Evolutionary conservation across 2,113 vertebrate genomes (phyloP), one percentile per base, ranked within the genome.

Genomic region (Ancistrus triradiatus): DNA sequence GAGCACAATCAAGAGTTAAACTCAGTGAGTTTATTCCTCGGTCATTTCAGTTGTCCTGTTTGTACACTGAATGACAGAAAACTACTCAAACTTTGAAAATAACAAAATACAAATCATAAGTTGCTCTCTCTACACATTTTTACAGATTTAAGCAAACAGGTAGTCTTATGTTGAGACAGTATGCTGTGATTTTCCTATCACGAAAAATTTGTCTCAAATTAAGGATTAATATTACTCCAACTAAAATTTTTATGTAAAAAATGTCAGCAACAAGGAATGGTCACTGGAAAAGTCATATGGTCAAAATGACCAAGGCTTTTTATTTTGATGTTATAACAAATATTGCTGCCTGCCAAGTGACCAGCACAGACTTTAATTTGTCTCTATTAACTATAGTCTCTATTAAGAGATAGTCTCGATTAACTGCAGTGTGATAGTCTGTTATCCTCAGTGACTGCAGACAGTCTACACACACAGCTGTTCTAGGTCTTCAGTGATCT

Each of bases 121-220:
- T 74, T 68, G 15, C 38, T 63, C 69, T 68, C 55, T 69, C 66
- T 75, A 75, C 73, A 75, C 63, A 75, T 62, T 78, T 66, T 63
- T 73, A 77, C 69, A 75, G 46, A 70, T 73, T 62, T 60, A 73
- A 75, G 67, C 70, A 75, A 44, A 69, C 61, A 56, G 38, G 38
- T 59, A 63, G 61, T 24, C 44, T 63, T 58, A 68, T 56, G 25
- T 17, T 59, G 35, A 35, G 59, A 68, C 37, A 33, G 56, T 17
- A 60, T 43, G 15, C 44, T 17, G 15, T 38, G 43, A 40, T 66
- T n/a, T 27, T 13, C 43, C 52, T 57, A n/a, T n/a, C n/a, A n/a
- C n/a, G n/a, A n/a, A n/a, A n/a, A n/a, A n/a, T n/a, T n/a, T n/a
- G n/a, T n/a, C n/a, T n/a, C n/a, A n/a, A n/a, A n/a, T n/a, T n/a